Conservation (phyloP, 2,888 invertebrate species). For the Idaea biselata region DNA sequence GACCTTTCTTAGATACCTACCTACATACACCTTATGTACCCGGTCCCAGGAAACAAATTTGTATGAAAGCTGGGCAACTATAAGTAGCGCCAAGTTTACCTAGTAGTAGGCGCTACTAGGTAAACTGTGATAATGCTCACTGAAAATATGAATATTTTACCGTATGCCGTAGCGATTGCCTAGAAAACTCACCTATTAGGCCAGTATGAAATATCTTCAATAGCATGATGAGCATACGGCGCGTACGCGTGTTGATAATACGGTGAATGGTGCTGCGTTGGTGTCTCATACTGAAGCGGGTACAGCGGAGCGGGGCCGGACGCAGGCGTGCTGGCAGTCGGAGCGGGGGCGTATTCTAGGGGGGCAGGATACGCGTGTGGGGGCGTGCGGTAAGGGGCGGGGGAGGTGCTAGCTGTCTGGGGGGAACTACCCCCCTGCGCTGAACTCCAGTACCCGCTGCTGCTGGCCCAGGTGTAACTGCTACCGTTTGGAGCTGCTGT, state of each 20-base stretch:
- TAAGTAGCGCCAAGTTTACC: too few species aligned
- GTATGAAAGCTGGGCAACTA: too few species aligned
- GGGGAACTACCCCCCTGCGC: slow-evolving; percentile 64
- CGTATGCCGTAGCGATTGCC: neutral
- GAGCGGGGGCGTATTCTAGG: slow-evolving; percentile 62
- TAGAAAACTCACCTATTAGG: slow-evolving; percentile 58
- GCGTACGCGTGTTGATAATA: slow-evolving; percentile 75
- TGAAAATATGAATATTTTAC: neutral
- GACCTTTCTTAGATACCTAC: too few species aligned
- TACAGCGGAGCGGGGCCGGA: slow-evolving; percentile 64
- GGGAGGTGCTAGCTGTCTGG: slow-evolving; percentile 66
- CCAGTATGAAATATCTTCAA: slow-evolving; percentile 76
- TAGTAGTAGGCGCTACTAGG: too few species aligned
- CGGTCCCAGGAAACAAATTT: too few species aligned
- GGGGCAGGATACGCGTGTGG: slow-evolving; percentile 72
- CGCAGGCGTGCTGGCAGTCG: slow-evolving; percentile 54
- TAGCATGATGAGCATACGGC: slow-evolving; percentile 72
- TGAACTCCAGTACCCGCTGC: slow-evolving; percentile 68
- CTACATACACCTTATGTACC: too few species aligned
- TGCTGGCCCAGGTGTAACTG: slow-evolving; percentile 69
- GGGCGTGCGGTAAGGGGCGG: slow-evolving; percentile 69
- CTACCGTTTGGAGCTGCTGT: slow-evolving; percentile 57
- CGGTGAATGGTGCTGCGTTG: slow-evolving; percentile 68
- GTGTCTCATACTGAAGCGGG: slow-evolving; percentile 67
- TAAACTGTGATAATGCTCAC: too few species aligned